Conservation (phyloP, 2,888 invertebrate genomes). For the Digitonthophagus gazella region DNA sequence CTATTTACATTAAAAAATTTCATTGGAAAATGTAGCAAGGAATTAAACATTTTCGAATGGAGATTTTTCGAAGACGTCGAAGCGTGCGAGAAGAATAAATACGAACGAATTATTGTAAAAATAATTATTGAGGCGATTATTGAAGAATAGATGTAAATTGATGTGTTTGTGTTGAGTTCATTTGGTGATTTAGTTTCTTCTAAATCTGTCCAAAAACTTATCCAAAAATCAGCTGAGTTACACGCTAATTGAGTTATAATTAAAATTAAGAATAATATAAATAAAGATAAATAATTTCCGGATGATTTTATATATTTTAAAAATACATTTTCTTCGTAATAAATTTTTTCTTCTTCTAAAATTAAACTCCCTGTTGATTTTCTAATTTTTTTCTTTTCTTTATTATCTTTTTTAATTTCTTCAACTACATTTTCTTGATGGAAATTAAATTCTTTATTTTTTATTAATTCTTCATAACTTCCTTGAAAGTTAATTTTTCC, state of each 20-base stretch:
- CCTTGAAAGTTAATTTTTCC: constrained; percentile 47
- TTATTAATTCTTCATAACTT: constrained; percentile 42
- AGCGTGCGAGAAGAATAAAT: constrained; percentile 71
- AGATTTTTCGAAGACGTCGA: constrained; percentile 73
- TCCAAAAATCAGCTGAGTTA: constrained; percentile 44
- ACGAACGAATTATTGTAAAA: constrained; percentile 58
- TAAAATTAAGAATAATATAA: constrained; percentile 33
- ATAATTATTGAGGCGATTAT: constrained; percentile 45
- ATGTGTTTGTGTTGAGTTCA: constrained; percentile 28
- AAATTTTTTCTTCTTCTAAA: constrained; percentile 26
- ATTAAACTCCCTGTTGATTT: background rate
- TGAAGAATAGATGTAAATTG: constrained; percentile 48
- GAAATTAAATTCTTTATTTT: constrained; percentile 4
- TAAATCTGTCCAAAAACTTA: constrained; percentile 43
- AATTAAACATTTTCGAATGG: constrained; percentile 82
- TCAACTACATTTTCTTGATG: background rate
- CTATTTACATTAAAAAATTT: constrained; percentile 86
- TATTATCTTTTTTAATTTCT: background rate
- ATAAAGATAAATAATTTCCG: constrained; percentile 35
- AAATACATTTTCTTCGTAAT: background rate
- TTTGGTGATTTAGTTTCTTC: constrained; percentile 33
- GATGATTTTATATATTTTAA: constrained; percentile 40
- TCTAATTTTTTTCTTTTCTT: background rate
- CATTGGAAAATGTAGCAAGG: constrained; percentile 74
- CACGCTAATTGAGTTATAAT: constrained; percentile 40